Conservation (phyloP, 2,113 vertebrate genomes). For the Gallinago jamesoni region DNA sequence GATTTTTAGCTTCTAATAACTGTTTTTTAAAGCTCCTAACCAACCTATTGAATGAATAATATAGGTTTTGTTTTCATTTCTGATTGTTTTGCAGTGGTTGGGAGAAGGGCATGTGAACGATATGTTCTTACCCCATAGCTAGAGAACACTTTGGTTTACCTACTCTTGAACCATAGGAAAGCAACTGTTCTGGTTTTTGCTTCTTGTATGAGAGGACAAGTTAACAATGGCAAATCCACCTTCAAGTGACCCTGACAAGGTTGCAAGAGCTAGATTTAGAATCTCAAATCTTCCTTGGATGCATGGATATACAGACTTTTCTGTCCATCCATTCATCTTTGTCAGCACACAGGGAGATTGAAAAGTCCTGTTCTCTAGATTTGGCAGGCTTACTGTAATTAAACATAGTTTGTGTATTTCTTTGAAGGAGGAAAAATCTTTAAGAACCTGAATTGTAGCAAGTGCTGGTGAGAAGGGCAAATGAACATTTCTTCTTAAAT, state of each 20-base stretch:
- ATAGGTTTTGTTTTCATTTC: background rate
- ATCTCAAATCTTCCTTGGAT: background rate
- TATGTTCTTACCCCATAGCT: background rate
- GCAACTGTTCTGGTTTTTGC: background rate
- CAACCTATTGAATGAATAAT: background rate
- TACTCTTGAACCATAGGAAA: background rate
- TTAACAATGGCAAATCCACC: background rate
- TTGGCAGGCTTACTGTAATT: background rate
- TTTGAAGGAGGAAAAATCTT: background rate
- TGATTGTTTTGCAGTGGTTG: background rate
- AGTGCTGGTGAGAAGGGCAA: background rate
- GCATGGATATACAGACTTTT: background rate
- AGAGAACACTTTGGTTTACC: background rate
- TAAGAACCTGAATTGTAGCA: background rate
- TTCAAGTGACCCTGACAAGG: background rate
- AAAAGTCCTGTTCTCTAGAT: background rate
- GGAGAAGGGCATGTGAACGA: background rate
- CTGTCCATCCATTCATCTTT: conserved; percentile 2
- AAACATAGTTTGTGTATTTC: background rate
- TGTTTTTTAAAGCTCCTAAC: background rate
- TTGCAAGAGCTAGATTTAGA: background rate
- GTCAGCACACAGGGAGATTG: background rate
- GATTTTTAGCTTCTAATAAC: background rate
- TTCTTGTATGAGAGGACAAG: background rate
- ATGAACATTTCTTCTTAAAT: background rate